phyloP scores from a whole-genome alignment of 2,888 invertebrate species.

The Hirtodrosophila histrioides region DNA sequence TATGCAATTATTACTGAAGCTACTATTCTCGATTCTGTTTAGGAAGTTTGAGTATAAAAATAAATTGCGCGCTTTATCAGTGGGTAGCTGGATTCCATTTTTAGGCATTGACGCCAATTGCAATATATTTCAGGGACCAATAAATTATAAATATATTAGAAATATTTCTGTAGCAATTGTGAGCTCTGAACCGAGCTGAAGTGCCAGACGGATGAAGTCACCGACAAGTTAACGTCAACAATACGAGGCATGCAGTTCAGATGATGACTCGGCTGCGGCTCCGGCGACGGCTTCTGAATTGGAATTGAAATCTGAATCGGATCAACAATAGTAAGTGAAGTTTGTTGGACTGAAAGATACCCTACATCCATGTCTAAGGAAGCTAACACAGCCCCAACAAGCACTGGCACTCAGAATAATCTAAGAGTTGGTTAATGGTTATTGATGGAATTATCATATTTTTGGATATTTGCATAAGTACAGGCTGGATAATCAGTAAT shows the following conservation, averaged over 20 bases:
- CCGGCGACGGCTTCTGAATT: neutral
- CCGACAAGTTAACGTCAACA: conserved; percentile 23
- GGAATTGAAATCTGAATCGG: conserved; percentile 16
- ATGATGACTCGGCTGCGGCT: neutral
- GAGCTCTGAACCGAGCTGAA: conserved; percentile 17
- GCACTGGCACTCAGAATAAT: too few species aligned
- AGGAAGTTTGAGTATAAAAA: neutral
- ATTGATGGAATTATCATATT: too few species aligned
- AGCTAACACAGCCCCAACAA: too few species aligned
- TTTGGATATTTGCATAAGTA: too few species aligned
- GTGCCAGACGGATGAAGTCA: conserved; percentile 48
- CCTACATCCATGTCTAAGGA: too few species aligned
- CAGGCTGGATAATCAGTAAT: too few species aligned
- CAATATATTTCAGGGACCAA: conserved; percentile 29
- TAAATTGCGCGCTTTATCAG: conserved; percentile 30
- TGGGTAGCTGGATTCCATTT: conserved; percentile 25
- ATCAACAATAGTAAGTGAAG: conserved; percentile 1
- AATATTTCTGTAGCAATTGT: conserved; percentile 45
- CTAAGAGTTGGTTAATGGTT: too few species aligned
- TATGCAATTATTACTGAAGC: neutral
- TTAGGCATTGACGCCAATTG: conserved; percentile 42
- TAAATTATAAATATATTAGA: conserved; percentile 43
- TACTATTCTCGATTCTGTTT: too few species aligned
- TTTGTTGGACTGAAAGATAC: too few species aligned
- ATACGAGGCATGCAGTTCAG: conserved; percentile 31